A percentile compares a stretch with the other conserved stretches of the same genome.
Evolutionary conservation across 2,888 invertebrate species (phyloP).

Genomic region (Chrysotoxum bicinctum): DNA sequence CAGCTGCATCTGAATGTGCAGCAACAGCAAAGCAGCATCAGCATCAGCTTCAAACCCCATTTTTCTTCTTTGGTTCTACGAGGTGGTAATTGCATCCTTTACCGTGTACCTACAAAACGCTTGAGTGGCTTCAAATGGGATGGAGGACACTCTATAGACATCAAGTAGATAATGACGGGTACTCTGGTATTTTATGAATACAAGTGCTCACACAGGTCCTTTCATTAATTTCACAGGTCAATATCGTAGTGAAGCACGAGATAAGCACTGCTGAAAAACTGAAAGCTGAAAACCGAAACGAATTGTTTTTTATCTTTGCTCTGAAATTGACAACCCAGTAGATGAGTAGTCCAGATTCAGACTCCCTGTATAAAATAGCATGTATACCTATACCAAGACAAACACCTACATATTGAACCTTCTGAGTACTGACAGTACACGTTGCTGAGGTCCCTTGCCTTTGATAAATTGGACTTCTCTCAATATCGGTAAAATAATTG

Average conservation of each 20-base stretch:
- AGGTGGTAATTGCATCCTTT: conserved; percentile 45
- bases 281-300: conserved; percentile 22
- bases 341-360: conserved; percentile 18
- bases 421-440: not conserved
- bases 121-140: conserved; percentile 60
- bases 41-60: not conserved
- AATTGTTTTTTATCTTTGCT: conserved; percentile 31
- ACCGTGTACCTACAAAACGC: conserved; percentile 21
- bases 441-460: conserved; percentile 22
- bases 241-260: conserved; percentile 21
- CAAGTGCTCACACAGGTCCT: conserved; percentile 55
- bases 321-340: conserved; percentile 58
- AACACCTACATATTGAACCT: too few relatives aligned
- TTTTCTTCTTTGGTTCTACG: not conserved
- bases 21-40: not conserved
- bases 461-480: conserved; percentile 66
- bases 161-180: conserved; percentile 49
- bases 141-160: conserved; percentile 39
- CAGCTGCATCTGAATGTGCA: not conserved
- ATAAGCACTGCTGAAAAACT: conserved; percentile 22
- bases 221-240: conserved; percentile 62
- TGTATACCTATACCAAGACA: not conserved
- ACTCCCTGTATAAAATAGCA: not conserved
- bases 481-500: conserved; percentile 66
- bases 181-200: conserved; percentile 62